These are phyloP conservation scores for Xenopus tropicalis DNA, from an alignment of 2,113 vertebrate species.

Conservation along the genomic window DNA sequence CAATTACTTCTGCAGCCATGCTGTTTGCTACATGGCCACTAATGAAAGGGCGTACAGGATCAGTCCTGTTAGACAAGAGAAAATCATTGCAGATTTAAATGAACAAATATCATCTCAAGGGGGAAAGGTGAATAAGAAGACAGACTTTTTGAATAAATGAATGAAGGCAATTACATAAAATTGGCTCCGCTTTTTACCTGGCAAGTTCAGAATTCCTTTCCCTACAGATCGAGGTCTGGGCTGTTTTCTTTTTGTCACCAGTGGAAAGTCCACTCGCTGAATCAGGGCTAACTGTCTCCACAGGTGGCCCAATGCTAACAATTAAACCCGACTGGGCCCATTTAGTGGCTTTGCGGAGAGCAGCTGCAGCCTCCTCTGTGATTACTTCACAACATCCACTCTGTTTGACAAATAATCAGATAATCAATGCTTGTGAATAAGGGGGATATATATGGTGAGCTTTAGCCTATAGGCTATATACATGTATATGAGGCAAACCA, in stretches of 20 bases:
- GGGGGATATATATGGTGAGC: too few relatives aligned
- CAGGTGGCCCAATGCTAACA: slow-evolving; percentile 89
- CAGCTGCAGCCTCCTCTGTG: slow-evolving; percentile 89
- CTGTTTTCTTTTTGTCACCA: slow-evolving; percentile 95
- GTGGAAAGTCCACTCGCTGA: slow-evolving; percentile 76
- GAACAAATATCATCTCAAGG: too few relatives aligned
- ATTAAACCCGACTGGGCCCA: slow-evolving; percentile 98
- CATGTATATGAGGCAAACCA: too few relatives aligned
- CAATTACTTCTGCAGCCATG: slow-evolving; percentile 97
- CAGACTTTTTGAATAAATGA: too few relatives aligned
- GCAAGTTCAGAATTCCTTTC: slow-evolving; percentile 94
- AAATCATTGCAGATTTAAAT: background rate
- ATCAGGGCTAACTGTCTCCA: slow-evolving; percentile 79
- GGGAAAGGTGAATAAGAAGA: too few relatives aligned
- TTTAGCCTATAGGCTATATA: too few relatives aligned
- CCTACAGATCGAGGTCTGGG: slow-evolving; percentile 88
- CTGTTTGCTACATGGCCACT: slow-evolving; percentile 97
- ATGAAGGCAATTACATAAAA: too few relatives aligned
- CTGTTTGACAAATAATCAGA: slow-evolving; percentile 55
- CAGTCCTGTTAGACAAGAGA: slow-evolving; percentile 67
- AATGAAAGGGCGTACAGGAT: slow-evolving; percentile 92
- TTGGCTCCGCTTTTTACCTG: slow-evolving; percentile 62
- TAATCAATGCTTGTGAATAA: background rate
- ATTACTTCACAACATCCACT: slow-evolving; percentile 93
- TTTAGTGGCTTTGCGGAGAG: slow-evolving; percentile 91